Conservation (phyloP, 1,140 invertebrate species). For the Eriosoma lanigerum region DNA sequence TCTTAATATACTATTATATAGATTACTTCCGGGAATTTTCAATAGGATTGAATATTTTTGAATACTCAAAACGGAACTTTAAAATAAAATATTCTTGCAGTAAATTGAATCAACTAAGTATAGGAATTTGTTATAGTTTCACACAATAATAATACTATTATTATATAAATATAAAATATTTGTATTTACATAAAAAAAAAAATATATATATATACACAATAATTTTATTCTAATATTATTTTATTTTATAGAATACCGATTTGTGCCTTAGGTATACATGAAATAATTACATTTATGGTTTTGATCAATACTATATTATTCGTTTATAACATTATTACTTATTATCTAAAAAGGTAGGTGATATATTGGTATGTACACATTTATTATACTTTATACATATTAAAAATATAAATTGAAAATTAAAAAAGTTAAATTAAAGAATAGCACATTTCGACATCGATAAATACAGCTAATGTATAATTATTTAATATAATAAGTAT, state of each 20-base stretch:
- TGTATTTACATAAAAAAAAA: background rate
- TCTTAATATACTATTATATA: no score
- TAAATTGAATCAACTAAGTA: background rate
- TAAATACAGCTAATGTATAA: conserved; percentile 1
- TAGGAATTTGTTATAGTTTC: no score
- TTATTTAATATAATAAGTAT: background rate
- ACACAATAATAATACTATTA: no score
- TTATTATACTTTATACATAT: background rate
- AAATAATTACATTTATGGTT: background rate
- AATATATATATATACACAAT: background rate
- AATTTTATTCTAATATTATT: background rate
- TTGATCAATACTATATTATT: conserved; percentile 21
- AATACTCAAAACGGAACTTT: background rate
- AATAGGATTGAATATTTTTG: background rate
- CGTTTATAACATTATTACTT: background rate
- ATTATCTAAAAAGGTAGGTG: background rate
- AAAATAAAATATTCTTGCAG: background rate
- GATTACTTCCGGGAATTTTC: no score
- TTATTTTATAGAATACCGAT: background rate
- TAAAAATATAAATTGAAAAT: background rate
- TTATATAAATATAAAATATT: background rate
- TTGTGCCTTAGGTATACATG: background rate
- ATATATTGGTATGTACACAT: conserved; percentile 1
- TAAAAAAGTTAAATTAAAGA: conserved; percentile 11
- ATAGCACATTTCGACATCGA: conserved; percentile 41